Percentiles rank a stretch among this genome's conserved stretches.
These are phyloP conservation scores for Trichonephila inaurata DNA, from an alignment of 1,140 invertebrate species.

Conservation along the genomic window DNA sequence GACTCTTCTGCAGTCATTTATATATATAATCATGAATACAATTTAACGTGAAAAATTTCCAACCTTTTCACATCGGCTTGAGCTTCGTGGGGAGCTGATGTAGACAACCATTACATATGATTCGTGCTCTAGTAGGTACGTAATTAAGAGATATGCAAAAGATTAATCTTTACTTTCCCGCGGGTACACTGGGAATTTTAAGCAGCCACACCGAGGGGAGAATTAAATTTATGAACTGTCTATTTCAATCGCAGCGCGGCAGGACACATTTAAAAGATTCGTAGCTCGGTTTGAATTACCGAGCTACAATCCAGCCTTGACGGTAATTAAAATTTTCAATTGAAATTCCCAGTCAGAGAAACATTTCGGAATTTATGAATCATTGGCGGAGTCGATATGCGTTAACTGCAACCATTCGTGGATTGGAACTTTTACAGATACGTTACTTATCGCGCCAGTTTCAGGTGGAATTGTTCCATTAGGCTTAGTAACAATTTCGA, in stretches of 20 bases:
- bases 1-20: too few relatives aligned
- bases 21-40: neutral
- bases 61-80: neutral
- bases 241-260: neutral
- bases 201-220: neutral
- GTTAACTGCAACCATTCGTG: neutral
- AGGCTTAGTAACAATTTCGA: too few relatives aligned
- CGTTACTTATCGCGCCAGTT: neutral
- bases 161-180: conserved; percentile 15
- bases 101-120: neutral
- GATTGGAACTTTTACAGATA: neutral
- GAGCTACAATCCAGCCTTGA: neutral
- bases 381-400: neutral
- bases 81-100: neutral
- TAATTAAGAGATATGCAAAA: conserved; percentile 36
- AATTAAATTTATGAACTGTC: conserved; percentile 31
- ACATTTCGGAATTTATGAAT: neutral
- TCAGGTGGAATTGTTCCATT: conserved; percentile 12
- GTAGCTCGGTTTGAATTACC: neutral
- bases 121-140: neutral
- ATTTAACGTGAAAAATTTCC: neutral
- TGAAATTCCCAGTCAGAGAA: conserved; percentile 11
- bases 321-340: conserved; percentile 21
- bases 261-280: neutral
- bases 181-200: neutral